Conservation (phyloP, 2,113 vertebrate species). For the Notothenia coriiceps region DNA sequence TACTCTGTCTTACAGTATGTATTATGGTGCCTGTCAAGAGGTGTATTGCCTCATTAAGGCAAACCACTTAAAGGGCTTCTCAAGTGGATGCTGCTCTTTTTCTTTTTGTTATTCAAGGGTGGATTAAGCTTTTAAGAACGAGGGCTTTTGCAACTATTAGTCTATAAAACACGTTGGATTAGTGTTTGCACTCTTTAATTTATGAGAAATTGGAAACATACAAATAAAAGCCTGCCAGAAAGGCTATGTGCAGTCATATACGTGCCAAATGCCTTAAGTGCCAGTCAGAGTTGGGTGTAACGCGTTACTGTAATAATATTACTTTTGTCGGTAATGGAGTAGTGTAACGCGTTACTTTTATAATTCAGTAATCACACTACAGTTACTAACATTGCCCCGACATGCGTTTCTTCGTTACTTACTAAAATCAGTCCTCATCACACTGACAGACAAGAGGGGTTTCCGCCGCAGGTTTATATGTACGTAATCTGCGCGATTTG, state of each 20-base stretch:
- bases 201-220: neutral
- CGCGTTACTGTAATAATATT: too few species aligned
- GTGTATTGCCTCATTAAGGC: slow-evolving; percentile 42
- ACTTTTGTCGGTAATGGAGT: too few species aligned
- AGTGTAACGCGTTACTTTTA: too few species aligned
- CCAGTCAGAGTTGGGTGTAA: too few species aligned
- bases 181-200: neutral
- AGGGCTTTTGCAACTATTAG: neutral
- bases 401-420: too few species aligned
- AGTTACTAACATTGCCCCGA: too few species aligned
- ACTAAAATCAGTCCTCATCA: too few species aligned
- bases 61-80: slow-evolving; percentile 22
- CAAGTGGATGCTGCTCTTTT: slow-evolving; percentile 8
- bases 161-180: neutral
- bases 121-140: slow-evolving; percentile 3
- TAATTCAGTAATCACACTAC: too few species aligned
- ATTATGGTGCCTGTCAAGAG: slow-evolving; percentile 34
- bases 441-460: too few species aligned
- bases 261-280: neutral
- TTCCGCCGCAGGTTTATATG: too few species aligned
- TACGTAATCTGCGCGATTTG: too few species aligned
- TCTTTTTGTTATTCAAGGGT: neutral
- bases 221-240: neutral
- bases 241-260: too few species aligned
- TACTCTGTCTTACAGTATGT: slow-evolving; percentile 18